These are phyloP conservation scores for Nettapus auritus DNA, from an alignment of 2,113 vertebrate genomes.

Conservation along the genomic window DNA sequence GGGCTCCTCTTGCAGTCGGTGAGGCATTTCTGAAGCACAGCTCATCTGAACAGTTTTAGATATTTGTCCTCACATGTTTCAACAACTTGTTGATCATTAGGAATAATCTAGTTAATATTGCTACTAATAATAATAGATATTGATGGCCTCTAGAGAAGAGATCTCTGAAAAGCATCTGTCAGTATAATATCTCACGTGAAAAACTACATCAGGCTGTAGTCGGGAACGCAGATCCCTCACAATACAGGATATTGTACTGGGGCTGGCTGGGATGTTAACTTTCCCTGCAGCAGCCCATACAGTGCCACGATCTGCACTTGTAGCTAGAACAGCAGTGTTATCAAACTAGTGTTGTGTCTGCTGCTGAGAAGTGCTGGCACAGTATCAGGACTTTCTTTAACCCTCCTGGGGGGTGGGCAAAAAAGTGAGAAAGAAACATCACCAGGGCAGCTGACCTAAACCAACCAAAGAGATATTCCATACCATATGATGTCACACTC, in stretches of 20 bases:
- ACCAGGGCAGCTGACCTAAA: no score
- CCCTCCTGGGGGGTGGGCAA: no score
- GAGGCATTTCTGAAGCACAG: neutral
- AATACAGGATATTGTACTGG: neutral
- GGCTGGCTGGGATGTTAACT: no score
- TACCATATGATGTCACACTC: no score
- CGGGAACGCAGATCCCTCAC: neutral
- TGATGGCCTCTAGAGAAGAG: neutral
- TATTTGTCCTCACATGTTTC: neutral
- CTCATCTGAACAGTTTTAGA: neutral
- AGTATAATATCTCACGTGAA: neutral
- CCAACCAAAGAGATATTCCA: no score
- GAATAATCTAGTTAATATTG: neutral
- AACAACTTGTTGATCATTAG: neutral
- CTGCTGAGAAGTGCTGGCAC: no score
- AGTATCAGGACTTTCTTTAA: no score
- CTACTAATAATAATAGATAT: neutral
- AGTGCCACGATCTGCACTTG: no score
- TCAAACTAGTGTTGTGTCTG: no score
- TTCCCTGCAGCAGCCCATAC: no score
- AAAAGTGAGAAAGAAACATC: no score
- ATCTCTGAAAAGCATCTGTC: neutral
- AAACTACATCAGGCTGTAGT: neutral
- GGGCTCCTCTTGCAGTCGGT: rapidly evolving
- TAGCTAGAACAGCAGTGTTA: no score